Evolutionary conservation across 92 coral and sea anemone genomes (phyloP), one percentile per base, ranked within the genome.

Genomic region (Heliopora coerulea): DNA sequence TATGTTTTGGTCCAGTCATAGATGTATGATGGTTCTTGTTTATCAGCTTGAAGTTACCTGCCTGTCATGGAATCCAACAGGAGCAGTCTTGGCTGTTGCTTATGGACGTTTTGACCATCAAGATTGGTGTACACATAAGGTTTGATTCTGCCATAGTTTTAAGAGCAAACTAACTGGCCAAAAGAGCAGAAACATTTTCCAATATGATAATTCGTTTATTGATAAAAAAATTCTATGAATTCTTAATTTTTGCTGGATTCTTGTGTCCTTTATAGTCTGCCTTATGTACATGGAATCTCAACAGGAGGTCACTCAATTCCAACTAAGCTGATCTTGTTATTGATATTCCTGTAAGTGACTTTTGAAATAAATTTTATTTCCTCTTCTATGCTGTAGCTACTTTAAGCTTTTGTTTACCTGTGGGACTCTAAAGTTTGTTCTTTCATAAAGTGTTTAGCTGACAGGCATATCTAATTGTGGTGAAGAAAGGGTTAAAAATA

Each of bases 91-190:
- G 44, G 98, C 93, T 83, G 96, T 91, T 29, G 75, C 96, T 72
- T 89, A 93, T 87, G 96, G 98, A 13, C 85, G 98, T 68, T 87
- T 83, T 74, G 98, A 93, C 63, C 98, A 93, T 73, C 96, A 93
- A 49, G 88, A 93, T 68, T 93, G 98, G 98, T 93, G 98, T 56
- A 89, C 98, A 8, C 98, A 93, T 72, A 89, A 89, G 88, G 96
- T 91, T 74, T n/a, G 18, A 15, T 6, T 15, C 12, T 12, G 5
- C 6, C 42, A 4, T 5, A 37, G 42, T 37, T 4, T 5, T 37
- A 4, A 12, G 42, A 12, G 12, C 42, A 37, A 37, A 4, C n/a
- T n/a, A n/a, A 37, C 6, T 37, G 42, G 42, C 6, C 5, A 37
- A 37, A 37, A n/a, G n/a, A n/a, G n/a, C n/a, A n/a, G n/a, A n/a